phyloP scores from a whole-genome alignment of 2,888 invertebrate species.

The Lysandra coridon region DNA sequence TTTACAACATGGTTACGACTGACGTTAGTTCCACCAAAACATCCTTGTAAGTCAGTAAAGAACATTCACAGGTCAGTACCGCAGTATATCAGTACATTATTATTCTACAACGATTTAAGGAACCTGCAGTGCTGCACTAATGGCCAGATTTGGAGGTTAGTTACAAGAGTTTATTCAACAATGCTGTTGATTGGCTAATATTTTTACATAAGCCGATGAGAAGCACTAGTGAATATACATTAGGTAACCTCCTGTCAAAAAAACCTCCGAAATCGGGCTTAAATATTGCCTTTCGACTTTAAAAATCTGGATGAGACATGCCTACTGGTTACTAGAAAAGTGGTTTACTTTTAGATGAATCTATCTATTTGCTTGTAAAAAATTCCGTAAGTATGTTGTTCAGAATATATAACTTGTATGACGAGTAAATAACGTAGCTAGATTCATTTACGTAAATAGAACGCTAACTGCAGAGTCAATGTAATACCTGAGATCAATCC shows the following conservation, averaged over 20 bases:
- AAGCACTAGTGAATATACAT: too few species aligned
- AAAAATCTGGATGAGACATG: background rate
- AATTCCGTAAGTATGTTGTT: conserved; percentile 7
- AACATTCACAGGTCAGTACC: background rate
- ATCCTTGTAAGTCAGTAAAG: background rate
- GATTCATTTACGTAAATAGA: conserved; percentile 23
- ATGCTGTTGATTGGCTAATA: too few species aligned
- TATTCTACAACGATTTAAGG: too few species aligned
- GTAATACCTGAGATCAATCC: conserved; percentile 1
- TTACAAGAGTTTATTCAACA: too few species aligned
- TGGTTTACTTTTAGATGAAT: background rate
- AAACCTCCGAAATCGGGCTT: too few species aligned
- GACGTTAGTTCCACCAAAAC: too few species aligned
- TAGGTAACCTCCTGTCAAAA: too few species aligned
- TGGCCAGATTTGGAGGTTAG: too few species aligned
- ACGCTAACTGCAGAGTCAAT: conserved; percentile 2
- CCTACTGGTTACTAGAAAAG: background rate
- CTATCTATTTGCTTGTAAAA: background rate
- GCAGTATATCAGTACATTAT: background rate
- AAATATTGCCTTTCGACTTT: too few species aligned
- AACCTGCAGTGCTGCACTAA: too few species aligned
- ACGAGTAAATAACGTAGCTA: conserved; percentile 33
- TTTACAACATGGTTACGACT: too few species aligned
- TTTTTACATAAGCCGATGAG: too few species aligned
- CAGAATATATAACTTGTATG: conserved; percentile 32